Percentiles rank a stretch among this genome's conserved stretches.
phyloP scores from a whole-genome alignment of 2,797 vertebrate species.

The Hozukius guyotensis region DNA sequence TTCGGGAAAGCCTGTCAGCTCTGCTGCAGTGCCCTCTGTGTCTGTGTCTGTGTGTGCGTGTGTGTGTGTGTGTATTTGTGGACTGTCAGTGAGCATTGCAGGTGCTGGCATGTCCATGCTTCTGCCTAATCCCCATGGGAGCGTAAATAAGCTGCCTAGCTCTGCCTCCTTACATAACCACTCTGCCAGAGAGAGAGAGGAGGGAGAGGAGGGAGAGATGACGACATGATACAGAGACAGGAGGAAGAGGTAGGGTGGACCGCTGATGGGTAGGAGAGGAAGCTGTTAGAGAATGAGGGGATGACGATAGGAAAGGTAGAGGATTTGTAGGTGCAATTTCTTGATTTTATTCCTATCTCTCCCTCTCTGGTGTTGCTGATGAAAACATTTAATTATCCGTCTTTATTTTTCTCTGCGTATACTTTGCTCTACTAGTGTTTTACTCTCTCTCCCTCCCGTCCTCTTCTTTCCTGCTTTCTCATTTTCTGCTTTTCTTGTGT shows the following conservation, averaged over 20 bases:
- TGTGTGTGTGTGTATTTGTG: conserved; percentile 4
- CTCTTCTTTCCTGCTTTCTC: background rate
- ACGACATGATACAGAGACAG: conserved; percentile 15
- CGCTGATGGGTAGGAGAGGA: background rate
- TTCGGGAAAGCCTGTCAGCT: conserved; percentile 41
- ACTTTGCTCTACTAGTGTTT: background rate
- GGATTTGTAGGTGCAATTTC: background rate
- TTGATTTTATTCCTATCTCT: background rate
- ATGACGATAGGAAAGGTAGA: background rate
- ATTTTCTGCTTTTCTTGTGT: background rate
- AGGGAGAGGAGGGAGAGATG: conserved; percentile 31
- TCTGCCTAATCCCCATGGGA: conserved; percentile 70
- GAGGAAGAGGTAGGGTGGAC: background rate
- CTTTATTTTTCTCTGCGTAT: background rate
- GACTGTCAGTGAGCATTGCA: conserved; percentile 48
- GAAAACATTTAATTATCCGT: background rate
- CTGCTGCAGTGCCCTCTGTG: conserved; percentile 21
- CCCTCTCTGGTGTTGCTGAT: background rate
- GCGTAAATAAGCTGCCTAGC: conserved; percentile 62
- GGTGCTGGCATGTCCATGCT: conserved; percentile 61
- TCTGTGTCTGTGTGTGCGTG: conserved; percentile 8
- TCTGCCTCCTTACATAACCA: conserved; percentile 66
- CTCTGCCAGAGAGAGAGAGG: conserved; percentile 11
- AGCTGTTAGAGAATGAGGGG: background rate
- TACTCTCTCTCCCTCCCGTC: no score